phyloP scores from a whole-genome alignment of 2,797 vertebrate species.

The Rhynchotus rufescens region DNA sequence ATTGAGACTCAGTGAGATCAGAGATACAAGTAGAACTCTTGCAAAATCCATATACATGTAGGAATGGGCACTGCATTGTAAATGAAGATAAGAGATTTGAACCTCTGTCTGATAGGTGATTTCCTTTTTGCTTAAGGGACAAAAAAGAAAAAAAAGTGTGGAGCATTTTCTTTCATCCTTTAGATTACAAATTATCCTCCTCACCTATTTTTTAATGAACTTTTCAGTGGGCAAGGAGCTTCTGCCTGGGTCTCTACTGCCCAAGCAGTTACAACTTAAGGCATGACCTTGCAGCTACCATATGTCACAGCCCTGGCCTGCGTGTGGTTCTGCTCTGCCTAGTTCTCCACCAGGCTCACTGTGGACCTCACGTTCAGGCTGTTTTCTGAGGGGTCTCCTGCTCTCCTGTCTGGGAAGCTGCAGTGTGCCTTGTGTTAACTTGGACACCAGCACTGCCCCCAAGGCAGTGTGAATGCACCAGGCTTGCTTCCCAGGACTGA shows the following conservation, averaged over 20 bases:
- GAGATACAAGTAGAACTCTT: background rate
- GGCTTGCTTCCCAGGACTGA: background rate
- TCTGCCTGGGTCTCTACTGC: background rate
- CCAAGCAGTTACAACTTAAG: background rate
- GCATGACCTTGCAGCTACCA: background rate
- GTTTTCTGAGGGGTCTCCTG: background rate
- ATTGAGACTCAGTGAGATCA: background rate
- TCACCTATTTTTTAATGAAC: background rate
- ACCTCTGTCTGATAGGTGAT: background rate
- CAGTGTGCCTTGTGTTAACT: background rate
- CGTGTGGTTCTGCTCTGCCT: background rate
- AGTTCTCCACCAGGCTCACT: background rate
- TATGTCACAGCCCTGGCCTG: background rate
- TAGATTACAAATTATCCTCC: background rate
- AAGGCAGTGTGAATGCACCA: accelerated
- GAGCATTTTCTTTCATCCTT: background rate
- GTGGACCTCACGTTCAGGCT: accelerated
- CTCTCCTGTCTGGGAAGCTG: background rate
- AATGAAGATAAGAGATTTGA: background rate
- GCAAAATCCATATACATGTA: background rate
- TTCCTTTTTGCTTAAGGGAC: background rate
- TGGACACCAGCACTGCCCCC: background rate
- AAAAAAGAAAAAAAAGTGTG: accelerated
- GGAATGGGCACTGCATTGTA: background rate
- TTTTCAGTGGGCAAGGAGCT: background rate